Evolutionary conservation across 2,113 vertebrate species (phyloP).

Genomic region (Tetrao urogallus): DNA sequence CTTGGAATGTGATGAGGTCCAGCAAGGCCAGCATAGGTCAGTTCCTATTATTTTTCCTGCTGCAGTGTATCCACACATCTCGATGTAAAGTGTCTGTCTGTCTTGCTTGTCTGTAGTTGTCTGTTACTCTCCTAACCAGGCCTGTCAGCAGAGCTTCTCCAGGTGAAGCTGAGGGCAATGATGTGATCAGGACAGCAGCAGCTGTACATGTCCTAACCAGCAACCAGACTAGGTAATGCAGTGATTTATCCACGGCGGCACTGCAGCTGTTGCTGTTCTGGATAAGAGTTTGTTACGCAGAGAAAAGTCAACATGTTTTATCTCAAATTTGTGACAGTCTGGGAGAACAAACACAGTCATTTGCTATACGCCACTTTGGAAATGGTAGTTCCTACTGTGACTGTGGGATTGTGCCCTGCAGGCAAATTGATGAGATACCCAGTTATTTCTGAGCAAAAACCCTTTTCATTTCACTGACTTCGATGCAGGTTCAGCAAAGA

Average conservation of each 20-base stretch:
- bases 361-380: background rate
- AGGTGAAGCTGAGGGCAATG: constrained; percentile 10
- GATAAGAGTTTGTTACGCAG: background rate
- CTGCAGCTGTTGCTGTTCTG: background rate
- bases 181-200: background rate
- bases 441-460: background rate
- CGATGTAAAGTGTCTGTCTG: background rate
- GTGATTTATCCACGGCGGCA: background rate
- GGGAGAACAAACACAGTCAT: background rate
- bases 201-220: background rate
- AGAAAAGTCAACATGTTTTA: background rate
- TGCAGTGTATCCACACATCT: background rate
- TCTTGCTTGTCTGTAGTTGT: background rate
- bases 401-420: background rate
- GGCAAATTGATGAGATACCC: background rate
- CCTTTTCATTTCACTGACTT: background rate
- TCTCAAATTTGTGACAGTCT: background rate
- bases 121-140: background rate
- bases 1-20: background rate
- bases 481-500: background rate
- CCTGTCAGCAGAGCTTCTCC: background rate
- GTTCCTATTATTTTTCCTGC: background rate
- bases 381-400: background rate
- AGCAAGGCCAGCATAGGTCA: background rate
- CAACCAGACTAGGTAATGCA: background rate